Evolutionary conservation across 1,140 invertebrate genomes (phyloP).

Genomic region (Trinorchestia longiramus): DNA sequence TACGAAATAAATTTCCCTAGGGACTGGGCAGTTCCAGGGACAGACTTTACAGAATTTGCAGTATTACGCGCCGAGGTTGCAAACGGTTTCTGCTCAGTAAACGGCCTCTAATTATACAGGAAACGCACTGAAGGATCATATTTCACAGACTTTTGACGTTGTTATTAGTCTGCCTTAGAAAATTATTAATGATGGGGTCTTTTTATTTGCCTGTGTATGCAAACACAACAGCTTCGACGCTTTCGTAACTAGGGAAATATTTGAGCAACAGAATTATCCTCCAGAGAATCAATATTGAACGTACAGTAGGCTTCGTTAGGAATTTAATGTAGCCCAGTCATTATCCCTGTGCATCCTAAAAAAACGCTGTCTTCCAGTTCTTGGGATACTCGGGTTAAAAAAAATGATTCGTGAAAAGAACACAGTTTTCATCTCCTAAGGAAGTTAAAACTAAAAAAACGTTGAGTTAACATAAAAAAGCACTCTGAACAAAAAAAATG

Average conservation of each 20-base stretch:
- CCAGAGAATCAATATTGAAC: background rate
- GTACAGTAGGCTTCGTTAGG: background rate
- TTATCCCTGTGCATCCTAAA: too few relatives aligned
- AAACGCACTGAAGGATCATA: background rate
- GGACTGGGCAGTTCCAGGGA: background rate
- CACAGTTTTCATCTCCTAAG: too few relatives aligned
- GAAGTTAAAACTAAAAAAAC: too few relatives aligned
- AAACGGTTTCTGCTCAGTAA: background rate
- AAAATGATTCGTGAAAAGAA: too few relatives aligned
- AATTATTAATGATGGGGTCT: background rate
- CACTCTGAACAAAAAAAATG: too few relatives aligned
- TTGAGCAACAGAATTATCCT: background rate
- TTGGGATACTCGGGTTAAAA: too few relatives aligned
- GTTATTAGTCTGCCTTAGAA: background rate
- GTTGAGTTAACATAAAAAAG: too few relatives aligned
- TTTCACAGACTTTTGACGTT: background rate
- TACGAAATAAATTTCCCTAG: background rate
- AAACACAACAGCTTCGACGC: background rate
- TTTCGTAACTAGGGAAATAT: too few relatives aligned
- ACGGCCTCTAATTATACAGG: background rate
- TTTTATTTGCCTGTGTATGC: background rate
- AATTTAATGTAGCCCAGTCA: too few relatives aligned
- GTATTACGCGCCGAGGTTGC: background rate
- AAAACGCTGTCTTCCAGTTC: too few relatives aligned
- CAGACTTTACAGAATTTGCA: background rate